Evolutionary conservation across 92 coral and sea anemone species (phyloP).

Genomic region (Phenganax marumi): DNA sequence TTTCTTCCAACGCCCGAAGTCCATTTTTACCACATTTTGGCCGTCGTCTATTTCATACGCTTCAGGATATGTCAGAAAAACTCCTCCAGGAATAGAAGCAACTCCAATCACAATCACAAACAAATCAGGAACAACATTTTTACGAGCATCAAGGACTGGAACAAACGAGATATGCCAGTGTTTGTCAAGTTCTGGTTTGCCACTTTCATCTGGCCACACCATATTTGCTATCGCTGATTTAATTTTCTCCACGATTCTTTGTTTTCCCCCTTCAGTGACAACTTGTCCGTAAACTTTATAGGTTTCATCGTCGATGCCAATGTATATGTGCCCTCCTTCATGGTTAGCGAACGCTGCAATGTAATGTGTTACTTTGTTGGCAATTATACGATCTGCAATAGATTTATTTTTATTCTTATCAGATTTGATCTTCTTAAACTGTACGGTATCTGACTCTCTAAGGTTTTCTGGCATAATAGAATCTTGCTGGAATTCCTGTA

Average conservation of each 20-base stretch:
- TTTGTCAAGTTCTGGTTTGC: constrained; percentile 42
- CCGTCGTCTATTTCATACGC: constrained; percentile 17
- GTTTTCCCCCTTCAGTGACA: constrained; percentile 13
- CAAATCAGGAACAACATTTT: constrained; percentile 34
- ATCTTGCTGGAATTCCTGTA: constrained; percentile 31
- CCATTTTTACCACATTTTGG: constrained; percentile 21
- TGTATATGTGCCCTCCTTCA: constrained; percentile 51
- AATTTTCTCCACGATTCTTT: constrained; percentile 33
- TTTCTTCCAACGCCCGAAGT: constrained; percentile 12
- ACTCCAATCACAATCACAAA: constrained; percentile 36
- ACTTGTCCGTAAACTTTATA: constrained; percentile 35
- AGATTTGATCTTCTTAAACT: constrained; percentile 46
- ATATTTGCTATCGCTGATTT: constrained; percentile 34
- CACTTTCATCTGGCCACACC: constrained; percentile 44
- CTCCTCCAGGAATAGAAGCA: constrained; percentile 45
- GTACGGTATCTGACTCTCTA: constrained; percentile 42
- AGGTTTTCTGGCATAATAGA: background rate
- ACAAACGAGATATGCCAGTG: constrained; percentile 56
- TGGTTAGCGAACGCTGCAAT: constrained; percentile 56
- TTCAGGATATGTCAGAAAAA: constrained; percentile 37
- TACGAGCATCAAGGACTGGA: constrained; percentile 35
- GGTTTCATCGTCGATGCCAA: constrained; percentile 46
- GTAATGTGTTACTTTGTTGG: constrained; percentile 40
- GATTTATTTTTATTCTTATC: constrained; percentile 44
- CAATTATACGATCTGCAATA: constrained; percentile 54